Percentiles rank a stretch among this genome's conserved stretches.
phyloP scores from a whole-genome alignment of 2,888 invertebrate species.

The Cheilosia urbana region DNA sequence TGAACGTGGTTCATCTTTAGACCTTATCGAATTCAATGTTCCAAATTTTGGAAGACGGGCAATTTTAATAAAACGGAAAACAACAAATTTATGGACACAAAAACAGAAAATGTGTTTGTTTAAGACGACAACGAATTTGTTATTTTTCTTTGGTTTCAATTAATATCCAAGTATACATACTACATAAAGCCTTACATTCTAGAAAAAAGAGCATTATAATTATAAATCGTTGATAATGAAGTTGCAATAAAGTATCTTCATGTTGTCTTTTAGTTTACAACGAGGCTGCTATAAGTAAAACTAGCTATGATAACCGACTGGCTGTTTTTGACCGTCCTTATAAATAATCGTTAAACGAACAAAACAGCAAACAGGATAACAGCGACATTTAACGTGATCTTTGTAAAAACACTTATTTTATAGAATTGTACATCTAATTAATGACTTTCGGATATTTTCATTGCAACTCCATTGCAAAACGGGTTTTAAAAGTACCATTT shows the following conservation, averaged over 20 bases:
- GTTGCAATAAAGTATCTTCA: constrained; percentile 6
- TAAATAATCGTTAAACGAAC: too few relatives aligned
- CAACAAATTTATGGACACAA: constrained; percentile 27
- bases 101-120: constrained; percentile 27
- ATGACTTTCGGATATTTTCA: not conserved
- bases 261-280: not conserved
- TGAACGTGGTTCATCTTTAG: not conserved
- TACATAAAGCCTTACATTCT: constrained; percentile 61
- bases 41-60: constrained; percentile 7
- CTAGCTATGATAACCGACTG: too few relatives aligned
- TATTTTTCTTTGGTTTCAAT: constrained; percentile 74
- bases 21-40: constrained; percentile 7
- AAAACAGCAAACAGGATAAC: too few relatives aligned
- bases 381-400: too few relatives aligned
- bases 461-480: constrained; percentile 44
- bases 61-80: constrained; percentile 39
- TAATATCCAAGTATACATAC: constrained; percentile 60
- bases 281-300: not conserved
- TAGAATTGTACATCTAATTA: too few relatives aligned
- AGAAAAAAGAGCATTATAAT: constrained; percentile 25
- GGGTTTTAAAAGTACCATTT: constrained; percentile 63
- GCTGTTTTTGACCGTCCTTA: too few relatives aligned
- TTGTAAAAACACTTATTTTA: too few relatives aligned
- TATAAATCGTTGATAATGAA: constrained; percentile 37
- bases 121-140: constrained; percentile 67